A percentile compares a stretch with the other conserved stretches of the same genome.
phyloP scores from a whole-genome alignment of 1,140 invertebrate genomes.

The Trichonephila inaurata region DNA sequence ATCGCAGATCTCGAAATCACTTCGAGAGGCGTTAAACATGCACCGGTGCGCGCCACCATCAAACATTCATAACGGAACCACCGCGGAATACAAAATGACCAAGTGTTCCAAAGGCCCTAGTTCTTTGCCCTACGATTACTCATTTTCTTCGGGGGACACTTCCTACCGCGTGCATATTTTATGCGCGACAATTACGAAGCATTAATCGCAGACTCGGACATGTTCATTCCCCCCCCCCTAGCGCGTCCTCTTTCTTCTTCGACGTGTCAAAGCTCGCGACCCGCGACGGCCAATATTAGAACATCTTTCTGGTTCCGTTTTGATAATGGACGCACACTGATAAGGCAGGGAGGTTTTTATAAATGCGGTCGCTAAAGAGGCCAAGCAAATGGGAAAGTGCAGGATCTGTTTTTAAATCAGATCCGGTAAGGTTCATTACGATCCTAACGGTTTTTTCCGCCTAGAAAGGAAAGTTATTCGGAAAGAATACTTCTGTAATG shows the following conservation, averaged over 20 bases:
- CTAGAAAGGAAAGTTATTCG: no score
- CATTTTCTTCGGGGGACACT: background rate
- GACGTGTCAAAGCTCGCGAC: background rate
- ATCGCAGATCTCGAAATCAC: no score
- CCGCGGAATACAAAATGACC: background rate
- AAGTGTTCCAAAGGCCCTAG: background rate
- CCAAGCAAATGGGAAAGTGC: background rate
- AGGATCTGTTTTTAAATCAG: background rate
- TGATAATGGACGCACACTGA: background rate
- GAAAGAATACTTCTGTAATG: no score
- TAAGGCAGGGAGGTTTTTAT: no score
- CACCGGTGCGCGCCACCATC: no score
- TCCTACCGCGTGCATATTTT: background rate
- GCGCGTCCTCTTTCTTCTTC: background rate
- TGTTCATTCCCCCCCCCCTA: background rate
- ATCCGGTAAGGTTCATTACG: background rate
- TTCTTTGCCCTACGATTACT: background rate
- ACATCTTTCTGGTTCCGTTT: background rate
- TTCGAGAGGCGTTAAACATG: no score
- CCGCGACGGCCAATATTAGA: conserved; percentile 6
- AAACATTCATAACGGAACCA: no score
- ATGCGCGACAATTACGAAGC: conserved; percentile 5
- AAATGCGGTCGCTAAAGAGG: background rate
- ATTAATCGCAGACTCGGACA: background rate
- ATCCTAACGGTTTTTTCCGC: no score